Percentiles rank a stretch among this genome's conserved stretches.
Evolutionary conservation across 2,113 vertebrate genomes (phyloP).

Genomic region (Apodemus sylvaticus): DNA sequence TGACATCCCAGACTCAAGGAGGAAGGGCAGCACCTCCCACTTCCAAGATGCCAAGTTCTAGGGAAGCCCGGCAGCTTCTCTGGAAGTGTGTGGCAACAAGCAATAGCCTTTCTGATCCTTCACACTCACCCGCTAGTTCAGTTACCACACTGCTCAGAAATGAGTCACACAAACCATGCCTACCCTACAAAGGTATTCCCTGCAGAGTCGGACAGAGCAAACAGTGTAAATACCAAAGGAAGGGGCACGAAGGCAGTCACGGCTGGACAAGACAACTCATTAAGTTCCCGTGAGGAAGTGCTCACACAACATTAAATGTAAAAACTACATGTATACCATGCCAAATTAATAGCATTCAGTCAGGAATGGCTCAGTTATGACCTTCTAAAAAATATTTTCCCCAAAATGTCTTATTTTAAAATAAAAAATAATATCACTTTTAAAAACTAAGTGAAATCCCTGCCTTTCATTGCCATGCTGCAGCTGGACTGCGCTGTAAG

Average conservation of each 20-base stretch:
- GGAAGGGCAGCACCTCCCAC: not conserved
- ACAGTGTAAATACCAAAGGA: not conserved
- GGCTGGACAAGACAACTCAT: not conserved
- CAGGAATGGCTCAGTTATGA: not conserved
- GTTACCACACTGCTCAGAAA: not conserved
- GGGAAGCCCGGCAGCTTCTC: not conserved
- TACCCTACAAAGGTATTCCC: not conserved
- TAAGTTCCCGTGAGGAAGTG: not conserved
- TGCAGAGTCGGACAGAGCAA: not conserved
- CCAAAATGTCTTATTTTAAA: not conserved
- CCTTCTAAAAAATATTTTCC: not conserved
- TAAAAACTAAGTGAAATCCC: constrained; percentile 3
- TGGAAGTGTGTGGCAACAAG: not conserved
- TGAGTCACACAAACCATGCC: not conserved
- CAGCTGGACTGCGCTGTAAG: not conserved
- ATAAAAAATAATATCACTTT: not conserved
- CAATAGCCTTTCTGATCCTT: not conserved
- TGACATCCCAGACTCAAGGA: not conserved
- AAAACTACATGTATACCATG: not conserved
- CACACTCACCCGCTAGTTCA: not conserved
- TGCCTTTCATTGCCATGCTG: not conserved
- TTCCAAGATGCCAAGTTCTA: not conserved
- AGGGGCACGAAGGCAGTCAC: not conserved
- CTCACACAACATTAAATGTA: not conserved
- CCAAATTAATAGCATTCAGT: not conserved